These are phyloP conservation scores for Gymnothorax javanicus DNA, from an alignment of 2,797 vertebrate genomes.

Conservation along the genomic window DNA sequence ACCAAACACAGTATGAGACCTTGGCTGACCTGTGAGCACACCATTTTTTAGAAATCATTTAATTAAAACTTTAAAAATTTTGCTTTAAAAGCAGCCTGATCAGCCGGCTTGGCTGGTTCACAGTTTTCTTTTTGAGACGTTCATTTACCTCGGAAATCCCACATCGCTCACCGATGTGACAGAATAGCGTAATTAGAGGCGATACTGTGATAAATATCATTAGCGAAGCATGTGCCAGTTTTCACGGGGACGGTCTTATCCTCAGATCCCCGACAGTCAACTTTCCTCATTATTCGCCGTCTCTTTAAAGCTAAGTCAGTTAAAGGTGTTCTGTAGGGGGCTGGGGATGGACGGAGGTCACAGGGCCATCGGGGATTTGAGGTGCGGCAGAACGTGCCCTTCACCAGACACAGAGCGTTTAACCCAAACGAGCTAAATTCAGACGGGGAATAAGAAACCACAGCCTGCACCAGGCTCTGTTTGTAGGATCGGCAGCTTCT, in stretches of 20 bases:
- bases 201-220: slow-evolving; percentile 14
- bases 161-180: neutral
- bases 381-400: neutral
- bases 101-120: neutral
- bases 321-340: neutral
- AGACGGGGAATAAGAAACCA: too few relatives aligned
- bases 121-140: neutral
- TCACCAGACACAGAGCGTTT: neutral
- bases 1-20: neutral
- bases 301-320: neutral
- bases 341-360: neutral
- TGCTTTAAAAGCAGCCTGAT: neutral
- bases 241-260: slow-evolving; percentile 1
- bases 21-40: neutral
- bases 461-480: neutral
- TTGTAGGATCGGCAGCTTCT: neutral
- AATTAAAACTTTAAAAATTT: neutral
- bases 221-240: neutral
- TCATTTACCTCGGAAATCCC: neutral
- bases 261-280: neutral
- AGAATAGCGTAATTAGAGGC: neutral
- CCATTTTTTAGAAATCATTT: neutral
- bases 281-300: neutral
- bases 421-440: neutral
- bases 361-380: neutral